A percentile compares a stretch with the other conserved stretches of the same genome.
These are phyloP conservation scores for Trichopria drosophilae DNA, from an alignment of 2,888 invertebrate species.

Conservation along the genomic window DNA sequence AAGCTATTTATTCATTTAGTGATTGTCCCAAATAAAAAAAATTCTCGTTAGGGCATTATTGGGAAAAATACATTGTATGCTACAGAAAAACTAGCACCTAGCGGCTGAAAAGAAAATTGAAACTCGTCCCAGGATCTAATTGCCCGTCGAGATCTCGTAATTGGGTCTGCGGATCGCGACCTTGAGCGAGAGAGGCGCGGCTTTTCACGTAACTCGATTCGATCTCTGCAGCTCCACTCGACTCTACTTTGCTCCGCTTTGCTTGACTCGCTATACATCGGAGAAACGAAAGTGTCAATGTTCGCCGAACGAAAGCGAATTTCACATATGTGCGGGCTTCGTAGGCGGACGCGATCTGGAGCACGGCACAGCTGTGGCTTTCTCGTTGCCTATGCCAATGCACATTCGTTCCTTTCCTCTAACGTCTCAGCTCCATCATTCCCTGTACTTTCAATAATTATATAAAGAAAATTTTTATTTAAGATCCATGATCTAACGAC, in stretches of 20 bases:
- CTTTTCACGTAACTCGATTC: slow-evolving; percentile 31
- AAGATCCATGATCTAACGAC: too few relatives aligned
- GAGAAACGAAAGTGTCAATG: slow-evolving; percentile 48
- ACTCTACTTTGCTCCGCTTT: too few relatives aligned
- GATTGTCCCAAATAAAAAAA: too few relatives aligned
- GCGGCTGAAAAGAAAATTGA: slow-evolving; percentile 12
- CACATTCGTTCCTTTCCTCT: too few relatives aligned
- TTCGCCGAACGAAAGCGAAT: slow-evolving; percentile 41
- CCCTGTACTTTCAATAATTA: too few relatives aligned
- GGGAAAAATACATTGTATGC: too few relatives aligned
- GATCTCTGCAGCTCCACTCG: slow-evolving; percentile 34
- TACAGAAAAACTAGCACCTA: background rate
- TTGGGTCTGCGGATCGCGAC: slow-evolving; percentile 22
- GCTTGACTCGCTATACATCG: background rate
- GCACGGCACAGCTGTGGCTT: too few relatives aligned
- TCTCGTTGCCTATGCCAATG: too few relatives aligned
- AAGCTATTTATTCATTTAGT: too few relatives aligned
- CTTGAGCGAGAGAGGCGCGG: slow-evolving; percentile 18
- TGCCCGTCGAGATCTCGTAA: slow-evolving; percentile 3
- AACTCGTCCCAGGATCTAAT: slow-evolving; percentile 19
- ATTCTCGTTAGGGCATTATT: too few relatives aligned
- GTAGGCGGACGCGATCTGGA: background rate
- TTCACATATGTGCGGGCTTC: slow-evolving; percentile 31
- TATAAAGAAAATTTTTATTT: too few relatives aligned
- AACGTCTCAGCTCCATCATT: too few relatives aligned